These are phyloP conservation scores for Myotis brandtii DNA, from an alignment of 2,113 vertebrate genomes.

Conservation along the genomic window DNA sequence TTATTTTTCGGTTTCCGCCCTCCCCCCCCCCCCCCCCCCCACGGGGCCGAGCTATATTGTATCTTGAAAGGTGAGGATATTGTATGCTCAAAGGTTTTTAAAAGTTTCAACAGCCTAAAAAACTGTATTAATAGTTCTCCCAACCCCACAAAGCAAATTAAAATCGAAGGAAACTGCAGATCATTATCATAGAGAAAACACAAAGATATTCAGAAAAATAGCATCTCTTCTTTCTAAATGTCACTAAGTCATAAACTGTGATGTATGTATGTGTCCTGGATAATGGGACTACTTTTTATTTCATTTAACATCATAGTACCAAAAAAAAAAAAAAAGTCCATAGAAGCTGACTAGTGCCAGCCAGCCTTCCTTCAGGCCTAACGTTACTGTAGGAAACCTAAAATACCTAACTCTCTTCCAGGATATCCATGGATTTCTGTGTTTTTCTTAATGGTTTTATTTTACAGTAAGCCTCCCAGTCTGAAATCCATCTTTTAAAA, in stretches of 20 bases:
- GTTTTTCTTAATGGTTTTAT: slow-evolving; percentile 30
- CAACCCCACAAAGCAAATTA: neutral
- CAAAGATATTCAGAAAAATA: neutral
- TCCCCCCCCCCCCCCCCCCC: no score
- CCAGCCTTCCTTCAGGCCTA: neutral
- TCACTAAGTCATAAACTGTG: neutral
- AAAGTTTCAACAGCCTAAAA: slow-evolving; percentile 2
- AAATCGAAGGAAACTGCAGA: slow-evolving; percentile 18
- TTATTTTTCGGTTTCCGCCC: neutral
- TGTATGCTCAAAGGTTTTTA: neutral
- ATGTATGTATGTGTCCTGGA: neutral
- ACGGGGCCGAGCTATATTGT: neutral
- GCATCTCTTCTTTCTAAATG: neutral
- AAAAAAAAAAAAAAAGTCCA: no score
- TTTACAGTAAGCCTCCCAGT: neutral
- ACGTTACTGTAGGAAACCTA: slow-evolving; percentile 22
- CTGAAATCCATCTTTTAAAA: slow-evolving; percentile 21
- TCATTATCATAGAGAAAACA: neutral
- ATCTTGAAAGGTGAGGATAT: slow-evolving; percentile 41
- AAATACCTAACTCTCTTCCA: neutral
- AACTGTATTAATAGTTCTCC: neutral
- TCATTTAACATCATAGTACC: neutral
- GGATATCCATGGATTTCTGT: neutral
- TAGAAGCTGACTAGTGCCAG: neutral
- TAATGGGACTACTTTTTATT: neutral